These are phyloP conservation scores for Tethya wilhelma DNA, from an alignment of 37 sponge, comb jelly and placozoan species.

Conservation along the genomic window DNA sequence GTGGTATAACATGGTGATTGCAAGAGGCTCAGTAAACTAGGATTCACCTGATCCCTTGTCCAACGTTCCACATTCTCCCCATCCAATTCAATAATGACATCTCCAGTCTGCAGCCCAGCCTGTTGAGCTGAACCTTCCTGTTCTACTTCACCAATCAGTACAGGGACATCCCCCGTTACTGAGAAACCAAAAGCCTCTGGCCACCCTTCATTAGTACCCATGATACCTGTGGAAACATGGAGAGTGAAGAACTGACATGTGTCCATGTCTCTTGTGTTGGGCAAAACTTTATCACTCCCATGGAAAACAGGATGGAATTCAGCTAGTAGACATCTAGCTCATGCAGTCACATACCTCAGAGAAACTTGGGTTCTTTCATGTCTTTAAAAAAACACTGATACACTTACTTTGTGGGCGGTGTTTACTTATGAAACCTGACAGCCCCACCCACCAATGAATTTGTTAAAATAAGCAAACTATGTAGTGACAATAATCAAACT, in stretches of 20 bases:
- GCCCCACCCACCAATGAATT: too few relatives aligned
- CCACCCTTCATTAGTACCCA: conserved; percentile 87
- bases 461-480: not conserved
- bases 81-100: conserved; percentile 75
- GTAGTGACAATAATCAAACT: too few relatives aligned
- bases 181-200: conserved; percentile 91
- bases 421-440: too few relatives aligned
- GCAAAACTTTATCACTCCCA: not conserved
- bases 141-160: conserved; percentile 59
- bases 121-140: conserved; percentile 76
- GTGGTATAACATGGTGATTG: too few relatives aligned
- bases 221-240: not conserved
- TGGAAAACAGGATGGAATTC: not conserved
- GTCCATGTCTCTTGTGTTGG: too few relatives aligned
- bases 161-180: conserved; percentile 60
- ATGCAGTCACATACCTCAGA: too few relatives aligned
- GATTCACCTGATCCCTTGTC: conserved; percentile 39
- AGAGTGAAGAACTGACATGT: not conserved
- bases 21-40: too few relatives aligned
- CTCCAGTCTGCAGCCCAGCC: conserved; percentile 80
- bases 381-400: too few relatives aligned
- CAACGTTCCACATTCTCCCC: conserved; percentile 71
- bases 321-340: too few relatives aligned
- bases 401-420: too few relatives aligned
- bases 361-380: too few relatives aligned